Evolutionary conservation across 2,113 vertebrate genomes (phyloP), one percentile per base, ranked within the genome.

Genomic region (Chaetops frenatus): DNA sequence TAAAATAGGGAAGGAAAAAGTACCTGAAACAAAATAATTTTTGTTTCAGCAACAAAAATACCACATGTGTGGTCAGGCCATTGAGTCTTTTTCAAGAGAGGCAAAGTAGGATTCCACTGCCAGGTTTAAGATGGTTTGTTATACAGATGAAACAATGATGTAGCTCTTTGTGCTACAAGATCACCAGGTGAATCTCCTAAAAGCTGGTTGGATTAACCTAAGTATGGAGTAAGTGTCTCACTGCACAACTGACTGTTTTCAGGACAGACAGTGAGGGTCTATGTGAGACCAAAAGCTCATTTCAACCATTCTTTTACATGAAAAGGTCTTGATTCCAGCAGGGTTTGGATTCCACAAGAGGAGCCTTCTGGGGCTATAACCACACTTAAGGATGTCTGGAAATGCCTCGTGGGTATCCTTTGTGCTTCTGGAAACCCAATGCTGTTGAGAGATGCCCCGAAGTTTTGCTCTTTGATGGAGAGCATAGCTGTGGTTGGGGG

Each of bases 341-440:
- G 88, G 47, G 71, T 90, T 83, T 66, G 51, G 35, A 64, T 90
- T 90, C 85, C 50, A 88, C 1, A 1, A 64, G 29, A 92, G 42
- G 11, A 92, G 60, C 44, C 82, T 81, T 86, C 82, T 60, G 80
- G 56, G 79, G 48, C 57, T 77, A 36, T 62, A 86, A 96, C 88
- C 94, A 96, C 91, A 94, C 88, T 94, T 93, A 48, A 92, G 82
- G 64, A 84, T 83, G 35, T 84, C 88, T 94, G 92, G 86, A 94
- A 93, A 81, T 0, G 35, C 91, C 91, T 83, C 25, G 45, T 64
- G 92, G 88, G 72, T 51, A 40, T 64, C 85, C 61, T 90, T 93
- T 90, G 95, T 93, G 64, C 64, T 93, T 93, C 86, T 95, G 72
- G 80, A 93, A 93, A 94, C 27, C 33, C 51, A 60, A 10, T 5